Evolutionary conservation across 2,797 vertebrate species (phyloP).

Genomic region (Hyperoplus lanceolatus): DNA sequence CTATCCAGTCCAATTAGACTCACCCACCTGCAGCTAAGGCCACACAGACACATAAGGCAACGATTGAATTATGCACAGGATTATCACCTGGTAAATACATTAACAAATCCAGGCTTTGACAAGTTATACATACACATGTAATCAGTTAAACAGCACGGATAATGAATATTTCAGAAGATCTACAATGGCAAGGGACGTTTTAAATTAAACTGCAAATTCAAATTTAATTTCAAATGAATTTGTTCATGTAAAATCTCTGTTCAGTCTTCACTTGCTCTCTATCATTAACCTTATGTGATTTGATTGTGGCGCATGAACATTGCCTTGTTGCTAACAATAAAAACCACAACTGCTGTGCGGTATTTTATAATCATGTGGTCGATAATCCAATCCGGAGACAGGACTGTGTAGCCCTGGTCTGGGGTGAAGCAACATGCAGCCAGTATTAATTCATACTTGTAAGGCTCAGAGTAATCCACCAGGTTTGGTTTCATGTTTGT

Average conservation of each 20-base stretch:
- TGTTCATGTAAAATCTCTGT: not conserved
- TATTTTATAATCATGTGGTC: not conserved
- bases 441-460: not conserved
- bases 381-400: not conserved
- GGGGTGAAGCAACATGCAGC: not conserved
- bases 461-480: not conserved
- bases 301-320: not conserved
- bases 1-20: constrained; percentile 50
- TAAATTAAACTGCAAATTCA: not conserved
- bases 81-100: constrained; percentile 42
- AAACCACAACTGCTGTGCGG: not conserved
- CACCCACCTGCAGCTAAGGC: constrained; percentile 37
- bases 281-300: not conserved
- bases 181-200: not conserved
- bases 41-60: constrained; percentile 54
- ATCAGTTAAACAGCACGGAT: constrained; percentile 18
- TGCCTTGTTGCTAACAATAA: not conserved
- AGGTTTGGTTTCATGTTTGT: not conserved
- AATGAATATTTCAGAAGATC: not conserved
- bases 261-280: not conserved
- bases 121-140: not conserved
- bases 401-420: not conserved
- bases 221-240: too few species aligned
- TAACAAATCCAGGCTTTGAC: constrained; percentile 34
- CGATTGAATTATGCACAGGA: constrained; percentile 35